These are phyloP conservation scores for Semnornis frantzii DNA, from an alignment of 2,113 vertebrate species.

Conservation along the genomic window DNA sequence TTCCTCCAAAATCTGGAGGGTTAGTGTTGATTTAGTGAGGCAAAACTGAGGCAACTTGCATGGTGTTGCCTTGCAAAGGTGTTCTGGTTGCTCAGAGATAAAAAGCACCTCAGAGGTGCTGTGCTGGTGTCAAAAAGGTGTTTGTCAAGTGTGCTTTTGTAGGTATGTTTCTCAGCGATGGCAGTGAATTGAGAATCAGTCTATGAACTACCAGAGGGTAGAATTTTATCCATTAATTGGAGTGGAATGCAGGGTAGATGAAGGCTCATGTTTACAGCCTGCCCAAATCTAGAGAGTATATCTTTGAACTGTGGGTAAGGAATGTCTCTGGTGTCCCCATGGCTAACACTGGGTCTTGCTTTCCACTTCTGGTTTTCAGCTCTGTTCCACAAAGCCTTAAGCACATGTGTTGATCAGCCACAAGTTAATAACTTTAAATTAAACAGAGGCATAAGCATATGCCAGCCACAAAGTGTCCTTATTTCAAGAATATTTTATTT, in stretches of 20 bases:
- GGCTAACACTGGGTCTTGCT: neutral
- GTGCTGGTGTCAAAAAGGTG: neutral
- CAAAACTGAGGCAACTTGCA: neutral
- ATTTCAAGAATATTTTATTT: conserved; percentile 31
- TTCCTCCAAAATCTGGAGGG: neutral
- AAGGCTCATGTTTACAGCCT: neutral
- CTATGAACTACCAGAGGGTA: neutral
- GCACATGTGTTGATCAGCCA: neutral
- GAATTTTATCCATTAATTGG: conserved; percentile 11
- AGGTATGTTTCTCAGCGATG: neutral
- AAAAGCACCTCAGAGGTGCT: neutral
- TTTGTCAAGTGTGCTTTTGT: neutral
- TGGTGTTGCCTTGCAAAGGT: accelerated
- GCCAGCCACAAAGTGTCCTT: neutral
- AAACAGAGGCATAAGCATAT: neutral
- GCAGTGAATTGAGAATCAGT: neutral
- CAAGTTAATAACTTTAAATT: conserved; percentile 2
- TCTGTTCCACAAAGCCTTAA: neutral
- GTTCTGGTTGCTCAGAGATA: neutral
- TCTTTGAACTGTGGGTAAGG: neutral
- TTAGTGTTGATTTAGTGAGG: neutral
- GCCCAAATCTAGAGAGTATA: neutral
- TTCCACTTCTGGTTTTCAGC: neutral
- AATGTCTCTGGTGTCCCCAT: neutral
- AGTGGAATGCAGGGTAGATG: neutral